phyloP scores from a whole-genome alignment of 1,140 invertebrate genomes.

The Cotesia chilonis region DNA sequence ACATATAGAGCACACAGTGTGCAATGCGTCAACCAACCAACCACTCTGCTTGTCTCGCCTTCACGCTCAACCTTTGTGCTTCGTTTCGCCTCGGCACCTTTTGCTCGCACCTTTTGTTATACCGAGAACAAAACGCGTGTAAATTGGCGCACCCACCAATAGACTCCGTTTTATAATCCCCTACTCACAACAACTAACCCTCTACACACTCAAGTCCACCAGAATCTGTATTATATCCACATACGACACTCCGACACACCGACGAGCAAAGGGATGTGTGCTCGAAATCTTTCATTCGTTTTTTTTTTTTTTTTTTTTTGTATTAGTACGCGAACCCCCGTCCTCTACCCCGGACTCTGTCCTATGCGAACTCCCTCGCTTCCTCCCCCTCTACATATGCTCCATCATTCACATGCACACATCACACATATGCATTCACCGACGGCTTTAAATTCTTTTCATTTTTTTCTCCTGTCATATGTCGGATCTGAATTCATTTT shows the following conservation, averaged over 20 bases:
- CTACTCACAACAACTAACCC: conserved; percentile 31
- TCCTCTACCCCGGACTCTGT: neutral
- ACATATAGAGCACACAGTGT: conserved; percentile 29
- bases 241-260: neutral
- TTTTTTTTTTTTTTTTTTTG: neutral
- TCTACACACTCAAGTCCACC: conserved; percentile 3
- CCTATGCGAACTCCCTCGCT: too few species aligned
- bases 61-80: conserved; percentile 49
- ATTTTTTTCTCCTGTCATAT: too few species aligned
- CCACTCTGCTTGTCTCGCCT: conserved; percentile 43
- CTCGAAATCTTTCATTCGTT: neutral
- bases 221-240: neutral
- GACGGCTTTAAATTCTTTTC: too few species aligned
- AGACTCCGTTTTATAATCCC: conserved; percentile 41
- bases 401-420: too few species aligned
- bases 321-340: neutral
- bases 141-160: conserved; percentile 58
- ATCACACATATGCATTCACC: too few species aligned
- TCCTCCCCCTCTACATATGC: too few species aligned
- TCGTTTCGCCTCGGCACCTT: conserved; percentile 39
- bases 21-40: conserved; percentile 49
- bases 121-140: conserved; percentile 57
- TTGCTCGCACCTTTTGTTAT: conserved; percentile 55
- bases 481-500: too few species aligned
- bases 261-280: neutral